Percentiles rank a stretch among this genome's conserved stretches.
Evolutionary conservation across 1,140 invertebrate species (phyloP).

Genomic region (Dreissena rostriformis): DNA sequence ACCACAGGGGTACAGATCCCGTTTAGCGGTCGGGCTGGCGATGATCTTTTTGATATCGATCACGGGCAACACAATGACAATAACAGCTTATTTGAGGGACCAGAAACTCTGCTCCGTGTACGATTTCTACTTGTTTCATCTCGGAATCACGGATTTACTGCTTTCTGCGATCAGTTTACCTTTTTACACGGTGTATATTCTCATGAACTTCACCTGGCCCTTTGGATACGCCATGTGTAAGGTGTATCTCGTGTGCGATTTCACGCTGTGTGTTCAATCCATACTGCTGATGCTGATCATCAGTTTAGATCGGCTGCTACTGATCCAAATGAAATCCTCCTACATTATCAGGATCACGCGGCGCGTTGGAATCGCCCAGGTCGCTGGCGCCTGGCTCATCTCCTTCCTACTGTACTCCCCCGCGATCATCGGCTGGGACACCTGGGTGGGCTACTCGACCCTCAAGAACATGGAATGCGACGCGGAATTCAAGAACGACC

Average conservation of each 20-base stretch:
- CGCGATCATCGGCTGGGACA: too few relatives aligned
- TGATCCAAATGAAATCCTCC: conserved; percentile 56
- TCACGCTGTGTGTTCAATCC: conserved; percentile 64
- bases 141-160: conserved; percentile 73
- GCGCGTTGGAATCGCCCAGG: conserved; percentile 48
- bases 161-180: conserved; percentile 69
- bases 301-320: conserved; percentile 64
- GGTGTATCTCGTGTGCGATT: conserved; percentile 67
- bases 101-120: conserved; percentile 63
- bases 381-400: conserved; percentile 64
- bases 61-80: conserved; percentile 68
- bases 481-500: conserved; percentile 64
- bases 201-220: conserved; percentile 60
- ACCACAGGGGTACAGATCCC: conserved; percentile 28
- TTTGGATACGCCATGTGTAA: conserved; percentile 70
- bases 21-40: conserved; percentile 39
- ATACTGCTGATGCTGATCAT: conserved; percentile 67
- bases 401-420: conserved; percentile 67
- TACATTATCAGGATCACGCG: conserved; percentile 57
- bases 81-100: conserved; percentile 68
- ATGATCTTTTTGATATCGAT: conserved; percentile 59
- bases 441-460: too few relatives aligned
- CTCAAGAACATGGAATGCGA: conserved; percentile 62
- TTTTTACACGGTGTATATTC: conserved; percentile 64
- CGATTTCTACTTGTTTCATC: conserved; percentile 74